Evolutionary conservation across 1,140 invertebrate species (phyloP), one percentile per base, ranked within the genome.

Genomic region (Ceratosolen fusciceps): DNA sequence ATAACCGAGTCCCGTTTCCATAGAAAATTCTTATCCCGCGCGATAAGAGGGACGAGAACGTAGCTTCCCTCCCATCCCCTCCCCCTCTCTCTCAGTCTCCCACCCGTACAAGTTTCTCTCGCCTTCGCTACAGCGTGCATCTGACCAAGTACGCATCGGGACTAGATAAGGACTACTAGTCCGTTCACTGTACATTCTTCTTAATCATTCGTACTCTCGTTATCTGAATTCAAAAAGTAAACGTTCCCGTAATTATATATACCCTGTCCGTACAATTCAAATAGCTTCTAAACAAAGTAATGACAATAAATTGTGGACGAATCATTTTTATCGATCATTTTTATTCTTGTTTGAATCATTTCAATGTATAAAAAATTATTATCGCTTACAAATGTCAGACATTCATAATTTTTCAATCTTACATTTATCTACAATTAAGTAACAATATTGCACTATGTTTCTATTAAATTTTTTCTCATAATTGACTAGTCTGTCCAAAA

Each of bases 11-110:
- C 12, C 19, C 58, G 31, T 16, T 29, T 8, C 21, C n/a, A 60
- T 2, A 54, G 67, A 29, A 54, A 12, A 77, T n/a, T n/a, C n/a
- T n/a, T n/a, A n/a, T n/a, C n/a, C n/a, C 14, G 49, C 49, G 29
- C 29, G 67, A 34, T 52, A 71, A 49, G 8, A 9, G n/a, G n/a
- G 12, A 43, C 34, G 79, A 80, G 72, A 56, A 58, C 60, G 65
- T 70, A 39, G 79, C 71, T 68, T 74, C 54, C 39, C 52, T 37
- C 31, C 68, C 47, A 1, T 10, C 29, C 9, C 14, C 19, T 31
- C 5, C 1, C 49, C 24, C 26, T 47, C 7, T 62, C 39, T 29
- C 14, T 29, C 74, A 52, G 24, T 31, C 43, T 49, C 58, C 26
- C 26, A 31, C 21, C 34, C 14, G 12, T 14, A 21, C 34, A 56